Evolutionary conservation across 2,113 vertebrate species (phyloP).

Genomic region (Aspidoscelis tigris): DNA sequence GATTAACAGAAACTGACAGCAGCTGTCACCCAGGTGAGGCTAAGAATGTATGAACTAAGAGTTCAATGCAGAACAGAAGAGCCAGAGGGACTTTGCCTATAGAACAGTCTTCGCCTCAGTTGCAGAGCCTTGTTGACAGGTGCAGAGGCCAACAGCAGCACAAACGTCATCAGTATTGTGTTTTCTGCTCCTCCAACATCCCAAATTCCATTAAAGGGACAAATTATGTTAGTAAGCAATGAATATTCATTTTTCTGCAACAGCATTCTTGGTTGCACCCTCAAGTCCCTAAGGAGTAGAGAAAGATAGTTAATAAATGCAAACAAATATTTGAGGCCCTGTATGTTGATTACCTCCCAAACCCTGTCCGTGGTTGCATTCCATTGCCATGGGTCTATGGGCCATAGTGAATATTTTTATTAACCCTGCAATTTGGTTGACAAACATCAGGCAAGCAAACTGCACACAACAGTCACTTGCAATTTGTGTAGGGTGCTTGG

Average conservation of each 20-base stretch:
- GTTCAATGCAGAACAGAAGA: not conserved
- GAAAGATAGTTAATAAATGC: too few relatives aligned
- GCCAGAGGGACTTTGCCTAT: not conserved
- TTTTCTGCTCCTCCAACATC: too few relatives aligned
- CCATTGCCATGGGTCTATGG: too few relatives aligned
- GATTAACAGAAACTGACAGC: conserved; percentile 25
- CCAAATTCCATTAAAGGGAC: not conserved
- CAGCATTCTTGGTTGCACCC: too few relatives aligned
- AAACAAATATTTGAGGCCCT: too few relatives aligned
- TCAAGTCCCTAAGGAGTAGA: too few relatives aligned
- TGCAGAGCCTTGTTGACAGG: not conserved
- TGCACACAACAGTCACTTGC: not conserved
- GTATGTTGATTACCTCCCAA: too few relatives aligned
- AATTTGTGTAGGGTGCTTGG: not conserved
- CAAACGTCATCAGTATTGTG: not conserved
- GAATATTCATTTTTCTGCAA: too few relatives aligned
- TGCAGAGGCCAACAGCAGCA: not conserved
- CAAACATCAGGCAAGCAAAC: too few relatives aligned
- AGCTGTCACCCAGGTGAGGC: conserved; percentile 7
- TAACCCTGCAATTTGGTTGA: too few relatives aligned
- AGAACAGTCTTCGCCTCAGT: not conserved
- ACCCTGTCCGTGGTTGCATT: too few relatives aligned
- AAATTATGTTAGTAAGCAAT: not conserved
- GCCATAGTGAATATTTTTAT: too few relatives aligned
- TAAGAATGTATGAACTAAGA: not conserved